These are phyloP conservation scores for Dendrolimus kikuchii DNA, from an alignment of 1,140 invertebrate species.

Conservation along the genomic window DNA sequence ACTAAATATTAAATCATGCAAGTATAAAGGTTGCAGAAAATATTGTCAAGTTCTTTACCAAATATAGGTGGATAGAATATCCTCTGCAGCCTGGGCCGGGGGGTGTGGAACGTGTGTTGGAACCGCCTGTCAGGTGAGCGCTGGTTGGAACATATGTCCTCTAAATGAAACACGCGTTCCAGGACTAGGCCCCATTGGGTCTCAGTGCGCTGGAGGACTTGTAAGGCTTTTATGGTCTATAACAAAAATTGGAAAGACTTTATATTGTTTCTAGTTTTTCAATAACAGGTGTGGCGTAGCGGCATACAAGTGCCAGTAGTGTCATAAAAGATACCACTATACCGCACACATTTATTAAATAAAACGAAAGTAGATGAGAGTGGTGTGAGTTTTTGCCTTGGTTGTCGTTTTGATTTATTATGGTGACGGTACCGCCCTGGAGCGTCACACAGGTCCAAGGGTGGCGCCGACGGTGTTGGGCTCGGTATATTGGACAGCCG, in stretches of 20 bases:
- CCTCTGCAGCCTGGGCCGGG: slow-evolving; percentile 71
- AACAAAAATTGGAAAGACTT: slow-evolving; percentile 14
- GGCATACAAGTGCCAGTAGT: too few species aligned
- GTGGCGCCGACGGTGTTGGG: too few species aligned
- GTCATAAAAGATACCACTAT: too few species aligned
- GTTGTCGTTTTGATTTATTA: too few species aligned
- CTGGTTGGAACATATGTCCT: slow-evolving; percentile 90
- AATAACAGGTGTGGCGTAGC: not conserved
- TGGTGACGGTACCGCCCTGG: too few species aligned
- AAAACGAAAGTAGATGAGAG: too few species aligned
- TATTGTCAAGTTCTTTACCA: slow-evolving; percentile 62
- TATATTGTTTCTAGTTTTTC: not conserved
- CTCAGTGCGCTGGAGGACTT: slow-evolving; percentile 91
- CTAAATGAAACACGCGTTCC: slow-evolving; percentile 84
- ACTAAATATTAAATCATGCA: too few species aligned
- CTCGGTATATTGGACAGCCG: too few species aligned
- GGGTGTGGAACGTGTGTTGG: slow-evolving; percentile 81
- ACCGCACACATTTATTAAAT: too few species aligned
- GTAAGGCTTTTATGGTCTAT: slow-evolving; percentile 89
- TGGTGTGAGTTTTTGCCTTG: too few species aligned
- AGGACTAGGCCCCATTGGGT: slow-evolving; percentile 94
- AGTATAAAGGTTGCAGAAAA: too few species aligned
- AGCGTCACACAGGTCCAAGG: too few species aligned
- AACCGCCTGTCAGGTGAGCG: slow-evolving; percentile 83
- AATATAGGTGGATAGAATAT: slow-evolving; percentile 78